phyloP scores from a whole-genome alignment of 2,113 vertebrate genomes.

The Australoheros scitulus region DNA sequence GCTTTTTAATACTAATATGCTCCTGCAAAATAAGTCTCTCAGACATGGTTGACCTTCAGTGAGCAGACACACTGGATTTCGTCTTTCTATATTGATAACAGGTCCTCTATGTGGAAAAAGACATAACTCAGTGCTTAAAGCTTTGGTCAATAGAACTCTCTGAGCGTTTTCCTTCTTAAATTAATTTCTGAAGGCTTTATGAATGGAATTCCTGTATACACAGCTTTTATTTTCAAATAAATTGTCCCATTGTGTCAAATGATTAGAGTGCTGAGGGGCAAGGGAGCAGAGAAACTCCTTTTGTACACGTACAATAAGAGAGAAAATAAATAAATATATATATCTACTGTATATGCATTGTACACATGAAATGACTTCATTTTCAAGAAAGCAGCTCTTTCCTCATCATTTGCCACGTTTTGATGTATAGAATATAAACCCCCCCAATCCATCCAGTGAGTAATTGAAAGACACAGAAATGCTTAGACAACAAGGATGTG shows the following conservation, averaged over 20 bases:
- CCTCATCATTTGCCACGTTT: constrained; percentile 12
- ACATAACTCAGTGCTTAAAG: background rate
- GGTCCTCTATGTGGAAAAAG: constrained; percentile 1
- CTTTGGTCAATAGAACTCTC: constrained; percentile 36
- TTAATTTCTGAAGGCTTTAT: constrained; percentile 40
- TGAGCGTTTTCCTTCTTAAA: constrained; percentile 29
- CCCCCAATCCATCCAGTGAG: constrained; percentile 1
- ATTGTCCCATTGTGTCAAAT: constrained; percentile 47
- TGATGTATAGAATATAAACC: constrained; percentile 28
- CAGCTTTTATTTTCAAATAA: constrained; percentile 34
- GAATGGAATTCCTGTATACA: constrained; percentile 12
- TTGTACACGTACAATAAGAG: constrained; percentile 45
- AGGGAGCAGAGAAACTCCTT: constrained; percentile 33
- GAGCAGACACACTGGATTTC: background rate
- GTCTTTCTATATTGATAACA: background rate
- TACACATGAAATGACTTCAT: background rate
- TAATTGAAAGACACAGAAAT: constrained; percentile 33
- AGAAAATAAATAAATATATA: constrained; percentile 7
- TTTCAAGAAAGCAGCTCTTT: constrained; percentile 9
- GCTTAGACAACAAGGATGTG: background rate
- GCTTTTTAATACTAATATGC: constrained; percentile 1
- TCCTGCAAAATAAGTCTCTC: background rate
- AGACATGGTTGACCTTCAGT: background rate
- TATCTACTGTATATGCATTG: background rate
- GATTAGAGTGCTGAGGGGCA: constrained; percentile 37